Base-by-base conservation (phyloP, 2,113 vertebrate genomes). In the Numida meleagris region DNA sequence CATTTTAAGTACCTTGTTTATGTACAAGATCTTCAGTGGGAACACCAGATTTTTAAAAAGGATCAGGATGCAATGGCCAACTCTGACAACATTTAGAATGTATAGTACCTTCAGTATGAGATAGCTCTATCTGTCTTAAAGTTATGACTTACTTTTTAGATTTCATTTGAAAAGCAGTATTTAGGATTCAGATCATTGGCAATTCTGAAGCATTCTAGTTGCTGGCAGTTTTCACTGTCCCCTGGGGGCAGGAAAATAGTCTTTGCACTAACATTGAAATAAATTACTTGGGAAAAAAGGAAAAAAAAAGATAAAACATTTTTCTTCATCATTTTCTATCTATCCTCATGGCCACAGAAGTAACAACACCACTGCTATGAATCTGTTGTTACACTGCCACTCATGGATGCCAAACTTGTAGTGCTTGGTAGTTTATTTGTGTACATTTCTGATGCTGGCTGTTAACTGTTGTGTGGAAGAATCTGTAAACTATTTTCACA, bases 101-200 rank as follows among this genome's bases (percentile, higher is more conserved):
- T 21, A 29, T 23, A 58, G 16, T 72, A 66, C 20, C 71, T 59
- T 63, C 11, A 78, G 27, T 5, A 61, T 93, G 84, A 82, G 84
- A 65, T 42, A 81, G 12, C 12, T 83, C 19, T 84, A 66, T 78
- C 43, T 84, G 27, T 48, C 61, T 89, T 73, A 36, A 23, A 79
- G 62, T 71, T 84, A 72, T 33, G 10, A 78, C 27, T 86, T 72
- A 48, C 15, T 66, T 62, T 84, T 89, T 58, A 79, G 62, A 34
- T 65, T 86, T 93, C 89, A 84, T 90, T 90, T 89, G 27, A 73
- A 95, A 94, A 86, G 3, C 57, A 78, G 48, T 58, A 72, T 82
- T 89, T 82, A 50, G 45, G 27, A 79, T 75, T 86, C 71, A 79
- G 12, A 84, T 92, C 0, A 70, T 92, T 75, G 79, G n/a, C 25